These are phyloP conservation scores for Polymixis flavicincta DNA, from an alignment of 2,888 invertebrate genomes.

Conservation along the genomic window DNA sequence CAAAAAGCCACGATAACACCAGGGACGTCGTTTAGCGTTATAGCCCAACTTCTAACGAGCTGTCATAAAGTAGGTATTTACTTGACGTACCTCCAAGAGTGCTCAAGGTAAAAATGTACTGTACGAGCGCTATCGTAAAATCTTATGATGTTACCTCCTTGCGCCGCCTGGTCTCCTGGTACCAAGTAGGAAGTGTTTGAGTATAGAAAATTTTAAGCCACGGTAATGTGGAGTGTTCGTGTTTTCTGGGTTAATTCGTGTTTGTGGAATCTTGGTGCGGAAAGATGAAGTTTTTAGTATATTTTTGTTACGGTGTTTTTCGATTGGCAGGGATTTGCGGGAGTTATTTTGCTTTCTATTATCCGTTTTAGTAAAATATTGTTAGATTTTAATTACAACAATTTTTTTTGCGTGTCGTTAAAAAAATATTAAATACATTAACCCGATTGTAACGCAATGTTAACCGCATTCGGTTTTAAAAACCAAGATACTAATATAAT, in stretches of 20 bases:
- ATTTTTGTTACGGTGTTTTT: neutral
- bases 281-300: neutral
- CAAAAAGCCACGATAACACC: conserved; percentile 81
- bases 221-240: conserved; percentile 28
- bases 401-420: too few species aligned
- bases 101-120: conserved; percentile 77
- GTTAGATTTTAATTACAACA: too few species aligned
- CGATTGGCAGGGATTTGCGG: too few species aligned
- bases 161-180: conserved; percentile 67
- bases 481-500: neutral
- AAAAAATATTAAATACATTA: too few species aligned
- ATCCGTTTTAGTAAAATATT: too few species aligned
- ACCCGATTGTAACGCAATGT: too few species aligned
- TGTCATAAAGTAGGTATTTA: conserved; percentile 87
- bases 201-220: conserved; percentile 29
- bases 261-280: conserved; percentile 8
- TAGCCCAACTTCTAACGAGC: conserved; percentile 87
- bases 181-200: conserved; percentile 43
- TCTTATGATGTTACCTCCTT: conserved; percentile 78
- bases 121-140: conserved; percentile 77
- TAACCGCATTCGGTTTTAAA: too few species aligned
- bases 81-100: conserved; percentile 78
- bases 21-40: conserved; percentile 84
- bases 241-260: conserved; percentile 38
- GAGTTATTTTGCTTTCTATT: too few species aligned